phyloP scores from a whole-genome alignment of 1,140 invertebrate species.

The Mizuhopecten yessoensis region DNA sequence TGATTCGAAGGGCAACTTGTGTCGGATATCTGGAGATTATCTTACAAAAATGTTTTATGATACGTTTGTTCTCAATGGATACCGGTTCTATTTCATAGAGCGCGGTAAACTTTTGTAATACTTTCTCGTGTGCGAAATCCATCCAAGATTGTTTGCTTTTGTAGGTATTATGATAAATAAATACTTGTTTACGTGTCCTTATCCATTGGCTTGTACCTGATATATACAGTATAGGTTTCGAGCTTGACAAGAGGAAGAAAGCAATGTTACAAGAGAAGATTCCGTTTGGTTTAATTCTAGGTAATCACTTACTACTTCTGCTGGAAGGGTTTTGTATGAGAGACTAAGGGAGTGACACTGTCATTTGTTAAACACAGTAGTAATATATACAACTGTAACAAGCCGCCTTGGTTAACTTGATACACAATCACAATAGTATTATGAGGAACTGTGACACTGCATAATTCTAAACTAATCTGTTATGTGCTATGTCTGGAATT shows the following conservation, averaged over 20 bases:
- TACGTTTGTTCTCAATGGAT: background rate
- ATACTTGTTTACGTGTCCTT: background rate
- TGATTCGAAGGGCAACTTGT: background rate
- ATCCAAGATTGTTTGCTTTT: background rate
- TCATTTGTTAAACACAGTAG: too few relatives aligned
- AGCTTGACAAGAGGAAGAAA: background rate
- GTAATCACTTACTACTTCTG: too few relatives aligned
- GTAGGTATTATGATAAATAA: background rate
- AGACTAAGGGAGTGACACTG: too few relatives aligned
- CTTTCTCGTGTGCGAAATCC: background rate
- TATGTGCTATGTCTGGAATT: too few relatives aligned
- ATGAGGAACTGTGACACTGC: too few relatives aligned
- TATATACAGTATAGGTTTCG: background rate
- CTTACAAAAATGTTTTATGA: too few relatives aligned
- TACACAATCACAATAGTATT: too few relatives aligned
- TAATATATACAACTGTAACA: too few relatives aligned
- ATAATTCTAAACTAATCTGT: too few relatives aligned
- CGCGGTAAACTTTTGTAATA: background rate
- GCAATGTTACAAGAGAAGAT: background rate
- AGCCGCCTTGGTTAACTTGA: too few relatives aligned
- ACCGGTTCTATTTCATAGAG: background rate
- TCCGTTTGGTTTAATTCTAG: too few relatives aligned
- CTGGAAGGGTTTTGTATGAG: too few relatives aligned
- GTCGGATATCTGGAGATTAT: background rate
- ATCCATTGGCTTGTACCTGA: background rate